Evolutionary conservation across 2,113 vertebrate genomes (phyloP).

Genomic region (Cinclus mexicanus): DNA sequence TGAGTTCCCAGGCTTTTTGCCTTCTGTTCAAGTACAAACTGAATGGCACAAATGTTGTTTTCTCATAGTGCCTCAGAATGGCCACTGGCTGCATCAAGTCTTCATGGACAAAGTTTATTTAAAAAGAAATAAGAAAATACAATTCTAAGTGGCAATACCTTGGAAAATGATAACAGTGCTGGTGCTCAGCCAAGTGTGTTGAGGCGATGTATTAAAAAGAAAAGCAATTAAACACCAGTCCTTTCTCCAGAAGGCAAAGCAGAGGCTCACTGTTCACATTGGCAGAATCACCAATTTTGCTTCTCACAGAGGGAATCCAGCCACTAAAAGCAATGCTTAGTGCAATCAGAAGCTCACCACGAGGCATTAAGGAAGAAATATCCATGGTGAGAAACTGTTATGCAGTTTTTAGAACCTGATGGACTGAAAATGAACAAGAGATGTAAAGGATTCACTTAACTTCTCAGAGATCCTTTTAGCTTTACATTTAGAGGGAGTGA

Average conservation of each 20-base stretch:
- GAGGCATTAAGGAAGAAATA: conserved; percentile 19
- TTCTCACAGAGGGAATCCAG: not conserved
- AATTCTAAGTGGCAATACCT: not conserved
- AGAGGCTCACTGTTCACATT: not conserved
- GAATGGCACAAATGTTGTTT: not conserved
- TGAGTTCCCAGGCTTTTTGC: not conserved
- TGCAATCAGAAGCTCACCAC: conserved; percentile 34
- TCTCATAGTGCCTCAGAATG: not conserved
- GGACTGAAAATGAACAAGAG: conserved; percentile 28
- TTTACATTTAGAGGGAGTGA: not conserved
- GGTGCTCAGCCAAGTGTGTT: conserved; percentile 2
- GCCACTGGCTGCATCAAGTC: not conserved
- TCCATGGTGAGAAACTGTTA: not conserved
- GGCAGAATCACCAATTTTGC: not conserved
- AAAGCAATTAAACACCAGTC: conserved; percentile 26
- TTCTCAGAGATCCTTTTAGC: not conserved
- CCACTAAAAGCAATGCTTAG: not conserved
- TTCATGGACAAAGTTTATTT: not conserved
- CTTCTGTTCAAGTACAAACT: not conserved
- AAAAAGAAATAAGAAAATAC: not conserved
- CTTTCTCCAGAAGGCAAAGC: conserved; percentile 7
- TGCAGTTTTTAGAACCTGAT: not conserved
- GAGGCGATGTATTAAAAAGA: conserved; percentile 6
- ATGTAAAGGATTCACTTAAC: not conserved
- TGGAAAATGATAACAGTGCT: not conserved